Evolutionary conservation across 2,888 invertebrate species (phyloP).

Genomic region (Halocaridina rubra): DNA sequence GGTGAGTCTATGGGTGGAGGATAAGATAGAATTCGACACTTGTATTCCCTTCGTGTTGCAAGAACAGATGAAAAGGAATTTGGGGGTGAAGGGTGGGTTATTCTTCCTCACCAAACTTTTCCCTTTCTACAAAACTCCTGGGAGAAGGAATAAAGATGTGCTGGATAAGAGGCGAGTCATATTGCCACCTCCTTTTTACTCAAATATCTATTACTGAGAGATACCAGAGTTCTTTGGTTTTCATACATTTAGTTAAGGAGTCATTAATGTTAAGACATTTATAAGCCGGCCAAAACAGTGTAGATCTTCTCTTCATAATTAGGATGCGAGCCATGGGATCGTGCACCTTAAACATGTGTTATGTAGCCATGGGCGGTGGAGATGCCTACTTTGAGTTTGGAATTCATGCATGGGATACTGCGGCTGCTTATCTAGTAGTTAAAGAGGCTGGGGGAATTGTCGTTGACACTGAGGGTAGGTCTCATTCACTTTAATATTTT

Average conservation of each 20-base stretch:
- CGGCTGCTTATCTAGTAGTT: slow-evolving; percentile 49
- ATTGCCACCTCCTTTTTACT: too few species aligned
- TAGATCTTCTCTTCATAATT: not conserved
- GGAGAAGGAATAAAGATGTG: not conserved
- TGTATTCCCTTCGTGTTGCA: too few species aligned
- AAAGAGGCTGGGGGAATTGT: slow-evolving; percentile 72
- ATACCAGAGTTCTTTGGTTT: too few species aligned
- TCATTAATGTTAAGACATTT: not conserved
- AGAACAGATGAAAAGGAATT: too few species aligned
- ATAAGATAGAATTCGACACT: too few species aligned
- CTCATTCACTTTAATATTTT: too few species aligned
- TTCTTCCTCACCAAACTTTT: too few species aligned
- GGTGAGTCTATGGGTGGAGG: too few species aligned
- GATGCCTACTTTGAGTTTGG: slow-evolving; percentile 72
- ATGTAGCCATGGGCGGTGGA: slow-evolving; percentile 71
- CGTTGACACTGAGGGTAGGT: slow-evolving; percentile 71
- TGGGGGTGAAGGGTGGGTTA: too few species aligned
- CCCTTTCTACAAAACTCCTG: not conserved
- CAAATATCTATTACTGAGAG: too few species aligned
- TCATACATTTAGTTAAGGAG: too few species aligned
- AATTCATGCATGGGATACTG: slow-evolving; percentile 69
- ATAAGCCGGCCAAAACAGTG: not conserved
- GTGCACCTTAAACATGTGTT: slow-evolving; percentile 92
- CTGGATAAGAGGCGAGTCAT: too few species aligned
- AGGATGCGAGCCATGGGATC: slow-evolving; percentile 75